Conservation (phyloP, 2,113 vertebrate genomes). For the Halcyon senegalensis region DNA sequence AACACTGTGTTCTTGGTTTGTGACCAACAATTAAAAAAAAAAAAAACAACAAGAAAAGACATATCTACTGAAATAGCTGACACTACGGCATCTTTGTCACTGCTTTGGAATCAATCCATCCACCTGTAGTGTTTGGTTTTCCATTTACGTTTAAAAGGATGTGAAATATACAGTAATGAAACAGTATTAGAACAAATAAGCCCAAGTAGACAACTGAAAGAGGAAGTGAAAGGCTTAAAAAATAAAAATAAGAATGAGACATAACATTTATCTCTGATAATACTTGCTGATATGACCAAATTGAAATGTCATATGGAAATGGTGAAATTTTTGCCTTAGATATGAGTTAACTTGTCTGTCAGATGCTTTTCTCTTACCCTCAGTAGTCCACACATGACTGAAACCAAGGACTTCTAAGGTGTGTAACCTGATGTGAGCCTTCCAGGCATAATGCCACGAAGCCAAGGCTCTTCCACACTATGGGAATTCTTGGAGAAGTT, state of each 20-base stretch:
- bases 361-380: not conserved
- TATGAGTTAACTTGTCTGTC: not conserved
- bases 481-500: not conserved
- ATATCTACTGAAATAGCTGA: not conserved
- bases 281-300: not conserved
- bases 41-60: too few relatives aligned
- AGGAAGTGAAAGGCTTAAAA: conserved; percentile 32
- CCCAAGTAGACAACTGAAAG: not conserved
- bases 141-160: not conserved
- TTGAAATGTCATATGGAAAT: not conserved
- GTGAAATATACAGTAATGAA: not conserved
- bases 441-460: not conserved
- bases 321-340: not conserved
- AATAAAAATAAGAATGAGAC: not conserved
- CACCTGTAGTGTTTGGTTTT: not conserved
- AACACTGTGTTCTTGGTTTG: not conserved
- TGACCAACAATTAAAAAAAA: not conserved
- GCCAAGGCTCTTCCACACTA: not conserved
- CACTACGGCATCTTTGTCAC: not conserved
- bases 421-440: not conserved
- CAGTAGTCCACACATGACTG: not conserved
- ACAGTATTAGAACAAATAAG: not conserved
- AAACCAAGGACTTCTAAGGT: not conserved
- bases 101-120: not conserved
- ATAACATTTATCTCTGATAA: not conserved